A percentile compares a stretch with the other conserved stretches of the same genome.
phyloP scores from a whole-genome alignment of 2,797 vertebrate species.

The Chaetophractus vellerosus region DNA sequence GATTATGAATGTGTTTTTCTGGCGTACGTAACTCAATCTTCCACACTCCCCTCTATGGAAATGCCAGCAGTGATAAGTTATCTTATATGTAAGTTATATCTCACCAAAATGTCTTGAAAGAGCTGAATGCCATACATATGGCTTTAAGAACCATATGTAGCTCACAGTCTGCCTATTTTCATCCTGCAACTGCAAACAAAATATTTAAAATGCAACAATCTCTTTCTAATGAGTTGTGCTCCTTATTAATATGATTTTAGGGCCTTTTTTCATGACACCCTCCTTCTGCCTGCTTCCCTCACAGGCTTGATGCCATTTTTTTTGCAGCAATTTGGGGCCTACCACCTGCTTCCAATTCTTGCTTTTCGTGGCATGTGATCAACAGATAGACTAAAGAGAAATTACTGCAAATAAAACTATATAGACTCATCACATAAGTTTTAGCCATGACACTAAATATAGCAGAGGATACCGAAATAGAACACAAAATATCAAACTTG shows the following conservation, averaged over 20 bases:
- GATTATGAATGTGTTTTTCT: too few species aligned
- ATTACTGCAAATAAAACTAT: background rate
- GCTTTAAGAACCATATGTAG: background rate
- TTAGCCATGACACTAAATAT: conserved; percentile 24
- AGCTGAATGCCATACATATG: background rate
- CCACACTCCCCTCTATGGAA: background rate
- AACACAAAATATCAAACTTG: background rate
- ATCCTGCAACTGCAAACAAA: conserved; percentile 28
- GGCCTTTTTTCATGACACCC: background rate
- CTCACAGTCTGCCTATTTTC: conserved; percentile 31
- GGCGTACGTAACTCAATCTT: too few species aligned
- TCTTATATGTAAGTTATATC: background rate
- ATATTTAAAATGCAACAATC: conserved; percentile 53
- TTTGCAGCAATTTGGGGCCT: background rate
- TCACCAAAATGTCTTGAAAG: background rate
- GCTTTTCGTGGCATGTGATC: background rate
- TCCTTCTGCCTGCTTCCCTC: conserved; percentile 52
- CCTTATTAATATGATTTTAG: conserved; percentile 41
- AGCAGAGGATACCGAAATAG: background rate
- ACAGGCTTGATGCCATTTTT: conserved; percentile 12
- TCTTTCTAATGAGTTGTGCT: conserved; percentile 55
- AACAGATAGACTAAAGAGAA: conserved; percentile 32
- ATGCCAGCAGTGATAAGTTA: background rate
- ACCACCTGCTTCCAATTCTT: conserved; percentile 30
- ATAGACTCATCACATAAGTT: background rate